Base-by-base conservation (phyloP, 2,888 invertebrate species). In the Diaperis boleti region DNA sequence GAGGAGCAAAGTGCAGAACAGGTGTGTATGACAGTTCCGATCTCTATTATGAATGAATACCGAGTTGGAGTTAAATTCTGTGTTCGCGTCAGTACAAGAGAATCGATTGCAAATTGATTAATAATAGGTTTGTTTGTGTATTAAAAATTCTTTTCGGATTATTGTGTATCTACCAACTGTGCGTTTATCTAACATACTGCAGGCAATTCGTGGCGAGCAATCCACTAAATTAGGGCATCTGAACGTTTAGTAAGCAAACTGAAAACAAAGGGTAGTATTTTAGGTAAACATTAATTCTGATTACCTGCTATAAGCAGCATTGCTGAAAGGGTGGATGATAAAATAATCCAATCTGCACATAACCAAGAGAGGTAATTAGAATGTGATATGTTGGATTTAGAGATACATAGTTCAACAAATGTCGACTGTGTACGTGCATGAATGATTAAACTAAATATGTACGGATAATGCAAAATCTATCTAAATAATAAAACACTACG, bases 1-100 rank as follows among this genome's bases (percentile, higher is more conserved):
- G 96, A 96, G 82, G 94, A 96, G 78, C 95, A 96, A 81, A 94
- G 95, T 69, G 92, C 92, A 61, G 95, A 96, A 80, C 94, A 95
- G 89, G 94, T 94, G 75, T 73, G 72, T 60, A 55, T 47, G 15
- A 39, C 39, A 31, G 17, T 29, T 11, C 7, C 22, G 8, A 39
- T 39, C 15, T 11, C 15, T n/a, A 39, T 15, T 17, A 13, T 39
- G 6, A 8, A 2, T 39, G 15, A 17, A 39, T 11, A 17, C 7
- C 1, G 8, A 39, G 5, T 39, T 6, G 3, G 4, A 33, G 4
- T 10, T 10, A 5, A 5, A 3, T 33, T 11, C 11, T 33, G 33
- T 33, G 4, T 10, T 5, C 11, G n/a, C 2, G 33, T 11, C 33
- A 10, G 33, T 33, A 33, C 4, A 22, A 22, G 4, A 7, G 7